Conservation (phyloP, 2,797 vertebrate genomes). For the Myiothlypis chrysogaster region DNA sequence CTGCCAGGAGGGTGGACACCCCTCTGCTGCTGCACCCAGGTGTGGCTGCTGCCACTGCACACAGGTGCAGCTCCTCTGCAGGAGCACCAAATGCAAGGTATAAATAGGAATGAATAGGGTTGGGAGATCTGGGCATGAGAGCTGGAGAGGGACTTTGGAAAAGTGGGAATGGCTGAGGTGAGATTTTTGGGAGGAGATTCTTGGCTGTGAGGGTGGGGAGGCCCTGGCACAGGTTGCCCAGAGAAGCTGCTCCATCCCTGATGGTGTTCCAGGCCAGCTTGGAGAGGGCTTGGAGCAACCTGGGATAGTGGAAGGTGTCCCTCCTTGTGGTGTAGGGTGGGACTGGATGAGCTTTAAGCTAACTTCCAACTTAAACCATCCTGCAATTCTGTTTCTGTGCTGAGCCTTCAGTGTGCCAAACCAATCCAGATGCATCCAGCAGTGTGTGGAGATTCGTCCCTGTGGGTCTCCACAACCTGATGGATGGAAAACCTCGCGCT, state of each 20-base stretch:
- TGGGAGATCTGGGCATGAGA: not conserved
- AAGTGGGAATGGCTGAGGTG: not conserved
- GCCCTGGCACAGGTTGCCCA: not conserved
- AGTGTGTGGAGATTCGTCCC: rapidly evolving
- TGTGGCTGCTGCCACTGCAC: not conserved
- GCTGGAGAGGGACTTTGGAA: not conserved
- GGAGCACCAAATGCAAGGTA: not conserved
- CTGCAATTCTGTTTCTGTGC: not conserved
- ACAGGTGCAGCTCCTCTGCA: not conserved
- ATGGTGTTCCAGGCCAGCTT: too few species aligned
- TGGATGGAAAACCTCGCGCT: not conserved
- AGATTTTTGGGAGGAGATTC: not conserved
- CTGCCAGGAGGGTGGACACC: rapidly evolving
- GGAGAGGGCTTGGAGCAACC: not conserved
- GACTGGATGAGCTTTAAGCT: not conserved
- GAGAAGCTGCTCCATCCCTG: not conserved
- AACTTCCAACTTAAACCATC: not conserved
- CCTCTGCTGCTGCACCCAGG: not conserved
- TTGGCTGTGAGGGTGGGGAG: rapidly evolving
- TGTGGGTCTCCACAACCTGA: not conserved
- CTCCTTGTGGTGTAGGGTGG: rapidly evolving
- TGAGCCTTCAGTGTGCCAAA: not conserved
- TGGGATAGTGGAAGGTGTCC: rapidly evolving
- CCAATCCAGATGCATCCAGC: not conserved
- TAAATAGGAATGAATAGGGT: too few species aligned